Evolutionary conservation across 2,797 vertebrate species (phyloP).

Genomic region (Falco columbarius): DNA sequence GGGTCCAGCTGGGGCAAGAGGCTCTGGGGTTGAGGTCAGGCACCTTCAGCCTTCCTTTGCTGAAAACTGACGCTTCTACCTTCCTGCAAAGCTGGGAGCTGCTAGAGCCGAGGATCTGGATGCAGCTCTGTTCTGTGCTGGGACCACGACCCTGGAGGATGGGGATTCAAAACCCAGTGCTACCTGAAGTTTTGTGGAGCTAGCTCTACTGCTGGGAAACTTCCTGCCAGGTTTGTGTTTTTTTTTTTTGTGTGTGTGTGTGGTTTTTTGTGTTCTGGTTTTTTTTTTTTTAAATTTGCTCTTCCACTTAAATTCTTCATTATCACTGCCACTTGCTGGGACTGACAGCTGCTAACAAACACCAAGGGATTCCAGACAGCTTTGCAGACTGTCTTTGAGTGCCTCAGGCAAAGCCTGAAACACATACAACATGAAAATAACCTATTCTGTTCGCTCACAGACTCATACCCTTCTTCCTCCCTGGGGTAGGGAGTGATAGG

Average conservation of each 20-base stretch:
- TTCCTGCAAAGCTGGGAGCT: not conserved
- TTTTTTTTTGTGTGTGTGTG: too few relatives aligned
- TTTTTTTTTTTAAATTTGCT: not conserved
- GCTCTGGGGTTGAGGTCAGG: not conserved
- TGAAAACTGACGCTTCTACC: not conserved
- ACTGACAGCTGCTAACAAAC: constrained; percentile 48
- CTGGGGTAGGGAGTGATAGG: not conserved
- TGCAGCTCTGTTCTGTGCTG: not conserved
- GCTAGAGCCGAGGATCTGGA: not conserved
- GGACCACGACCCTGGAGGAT: not conserved
- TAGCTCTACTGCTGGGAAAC: not conserved
- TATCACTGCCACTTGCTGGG: constrained; percentile 27
- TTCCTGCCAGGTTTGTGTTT: not conserved
- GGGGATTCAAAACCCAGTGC: not conserved
- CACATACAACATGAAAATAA: not conserved
- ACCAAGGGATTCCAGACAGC: constrained; percentile 34
- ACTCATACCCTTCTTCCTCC: not conserved
- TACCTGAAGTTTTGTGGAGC: not conserved
- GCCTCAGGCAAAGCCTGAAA: constrained; percentile 43
- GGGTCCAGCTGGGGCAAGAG: not conserved
- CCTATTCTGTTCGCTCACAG: not conserved
- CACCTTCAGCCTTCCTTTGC: not conserved
- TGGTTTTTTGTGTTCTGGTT: too few relatives aligned
- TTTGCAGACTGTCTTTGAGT: not conserved
- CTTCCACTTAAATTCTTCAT: constrained; percentile 7